A percentile compares a stretch with the other conserved stretches of the same genome.
These are phyloP conservation scores for Diaperis boleti DNA, from an alignment of 2,888 invertebrate genomes.

Conservation along the genomic window DNA sequence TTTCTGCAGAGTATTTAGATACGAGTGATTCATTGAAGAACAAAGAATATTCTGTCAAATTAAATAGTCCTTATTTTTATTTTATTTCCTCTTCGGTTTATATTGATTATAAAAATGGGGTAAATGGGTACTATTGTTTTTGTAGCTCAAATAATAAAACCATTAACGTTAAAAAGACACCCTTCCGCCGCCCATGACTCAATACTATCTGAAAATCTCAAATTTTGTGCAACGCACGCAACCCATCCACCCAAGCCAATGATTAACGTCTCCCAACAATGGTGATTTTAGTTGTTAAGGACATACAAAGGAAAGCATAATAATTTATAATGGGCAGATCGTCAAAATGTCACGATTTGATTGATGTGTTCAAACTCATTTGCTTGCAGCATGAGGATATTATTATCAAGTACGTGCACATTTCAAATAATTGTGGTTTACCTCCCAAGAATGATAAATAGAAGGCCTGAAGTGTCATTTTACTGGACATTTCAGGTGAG, in stretches of 20 bases:
- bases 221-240: background rate
- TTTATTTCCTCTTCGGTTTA: no score
- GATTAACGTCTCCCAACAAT: background rate
- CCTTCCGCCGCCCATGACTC: no score
- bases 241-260: background rate
- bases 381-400: background rate
- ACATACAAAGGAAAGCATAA: no score
- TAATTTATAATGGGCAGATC: background rate
- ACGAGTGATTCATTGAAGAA: no score
- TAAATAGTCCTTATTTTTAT: no score
- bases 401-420: background rate
- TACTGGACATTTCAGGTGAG: slow-evolving; percentile 2
- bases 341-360: background rate
- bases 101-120: no score
- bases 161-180: no score
- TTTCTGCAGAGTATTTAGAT: no score
- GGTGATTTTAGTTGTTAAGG: background rate
- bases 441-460: slow-evolving; percentile 19
- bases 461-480: slow-evolving; percentile 23
- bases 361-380: background rate
- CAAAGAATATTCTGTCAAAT: no score
- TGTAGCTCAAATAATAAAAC: no score
- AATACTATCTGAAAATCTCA: background rate
- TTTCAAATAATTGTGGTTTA: slow-evolving; percentile 17
- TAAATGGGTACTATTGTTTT: no score